Evolutionary conservation across 1,140 invertebrate genomes (phyloP).

Genomic region (Goniozus legneri): DNA sequence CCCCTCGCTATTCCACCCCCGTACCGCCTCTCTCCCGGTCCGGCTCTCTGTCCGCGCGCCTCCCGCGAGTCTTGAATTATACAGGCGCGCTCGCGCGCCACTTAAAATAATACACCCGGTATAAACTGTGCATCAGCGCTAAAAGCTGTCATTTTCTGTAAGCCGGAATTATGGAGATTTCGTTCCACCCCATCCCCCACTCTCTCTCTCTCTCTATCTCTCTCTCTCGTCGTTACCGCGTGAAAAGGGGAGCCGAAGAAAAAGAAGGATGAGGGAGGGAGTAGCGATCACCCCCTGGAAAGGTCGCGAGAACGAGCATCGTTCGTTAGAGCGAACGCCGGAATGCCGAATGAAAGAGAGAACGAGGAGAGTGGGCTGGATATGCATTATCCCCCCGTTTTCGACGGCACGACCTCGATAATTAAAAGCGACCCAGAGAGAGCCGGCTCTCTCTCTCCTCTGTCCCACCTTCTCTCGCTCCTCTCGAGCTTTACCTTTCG

Average conservation of each 20-base stretch:
- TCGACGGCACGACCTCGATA: background rate
- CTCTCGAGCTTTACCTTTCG: background rate
- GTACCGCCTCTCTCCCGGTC: slow-evolving; percentile 8
- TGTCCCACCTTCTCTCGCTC: too few relatives aligned
- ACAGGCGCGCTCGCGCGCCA: slow-evolving; percentile 46
- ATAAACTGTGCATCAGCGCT: slow-evolving; percentile 53
- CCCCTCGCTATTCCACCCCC: slow-evolving; percentile 7
- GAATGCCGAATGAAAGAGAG: too few relatives aligned
- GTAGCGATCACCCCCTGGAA: too few relatives aligned
- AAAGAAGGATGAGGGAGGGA: background rate
- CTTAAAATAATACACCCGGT: slow-evolving; percentile 53
- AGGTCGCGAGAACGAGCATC: background rate
- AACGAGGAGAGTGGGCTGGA: background rate
- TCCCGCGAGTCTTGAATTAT: slow-evolving; percentile 44
- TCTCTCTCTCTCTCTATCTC: slow-evolving; percentile 14
- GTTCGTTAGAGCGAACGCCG: too few relatives aligned
- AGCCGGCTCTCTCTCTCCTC: too few relatives aligned
- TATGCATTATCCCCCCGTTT: background rate
- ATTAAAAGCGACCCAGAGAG: background rate
- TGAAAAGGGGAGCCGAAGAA: background rate
- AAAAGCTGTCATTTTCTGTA: slow-evolving; percentile 56
- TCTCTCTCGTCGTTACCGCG: slow-evolving; percentile 11
- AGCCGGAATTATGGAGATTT: slow-evolving; percentile 53
- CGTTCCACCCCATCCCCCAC: slow-evolving; percentile 18
- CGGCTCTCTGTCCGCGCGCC: slow-evolving; percentile 14